Percentiles rank a stretch among this genome's conserved stretches.
phyloP scores from a whole-genome alignment of 2,797 vertebrate species.

The Telmatherina bonti region DNA sequence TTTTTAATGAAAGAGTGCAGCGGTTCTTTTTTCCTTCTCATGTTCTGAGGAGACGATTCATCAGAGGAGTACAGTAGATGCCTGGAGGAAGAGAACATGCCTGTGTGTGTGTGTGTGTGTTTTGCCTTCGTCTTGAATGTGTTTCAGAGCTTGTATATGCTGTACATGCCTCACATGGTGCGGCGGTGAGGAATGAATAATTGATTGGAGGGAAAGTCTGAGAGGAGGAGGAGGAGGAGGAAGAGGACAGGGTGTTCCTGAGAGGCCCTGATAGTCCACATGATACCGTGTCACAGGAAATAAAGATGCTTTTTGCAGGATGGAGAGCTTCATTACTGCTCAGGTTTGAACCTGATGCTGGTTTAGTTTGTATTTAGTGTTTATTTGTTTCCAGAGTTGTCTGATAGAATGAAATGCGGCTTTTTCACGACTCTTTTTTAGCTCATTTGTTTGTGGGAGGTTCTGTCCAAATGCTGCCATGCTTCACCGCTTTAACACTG shows the following conservation, averaged over 20 bases:
- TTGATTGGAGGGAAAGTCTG: slow-evolving; percentile 54
- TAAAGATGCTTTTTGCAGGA: not conserved
- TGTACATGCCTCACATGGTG: slow-evolving; percentile 40
- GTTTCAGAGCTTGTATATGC: slow-evolving; percentile 18
- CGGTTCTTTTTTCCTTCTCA: not conserved
- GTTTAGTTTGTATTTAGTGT: slow-evolving; percentile 23
- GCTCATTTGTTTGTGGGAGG: slow-evolving; percentile 53
- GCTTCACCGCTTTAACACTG: slow-evolving; percentile 34
- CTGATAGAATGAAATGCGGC: slow-evolving; percentile 14
- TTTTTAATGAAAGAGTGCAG: slow-evolving; percentile 37
- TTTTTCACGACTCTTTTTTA: slow-evolving; percentile 47
- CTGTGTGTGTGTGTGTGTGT: slow-evolving; percentile 9
- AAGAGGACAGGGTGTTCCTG: slow-evolving; percentile 58
- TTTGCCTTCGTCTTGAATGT: slow-evolving; percentile 1
- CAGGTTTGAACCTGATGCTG: not conserved
- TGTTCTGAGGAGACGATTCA: slow-evolving; percentile 30
- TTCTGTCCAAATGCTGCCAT: slow-evolving; percentile 45
- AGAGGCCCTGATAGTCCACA: slow-evolving; percentile 36
- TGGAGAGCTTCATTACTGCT: slow-evolving; percentile 5
- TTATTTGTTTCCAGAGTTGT: slow-evolving; percentile 25
- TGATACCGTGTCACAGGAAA: slow-evolving; percentile 7
- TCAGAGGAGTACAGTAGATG: slow-evolving; percentile 33
- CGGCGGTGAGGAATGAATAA: slow-evolving; percentile 65
- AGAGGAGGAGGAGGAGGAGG: slow-evolving; percentile 23
- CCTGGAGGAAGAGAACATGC: not conserved